Evolutionary conservation across 2,113 vertebrate species (phyloP).

Genomic region (Laterallus jamaicensis): DNA sequence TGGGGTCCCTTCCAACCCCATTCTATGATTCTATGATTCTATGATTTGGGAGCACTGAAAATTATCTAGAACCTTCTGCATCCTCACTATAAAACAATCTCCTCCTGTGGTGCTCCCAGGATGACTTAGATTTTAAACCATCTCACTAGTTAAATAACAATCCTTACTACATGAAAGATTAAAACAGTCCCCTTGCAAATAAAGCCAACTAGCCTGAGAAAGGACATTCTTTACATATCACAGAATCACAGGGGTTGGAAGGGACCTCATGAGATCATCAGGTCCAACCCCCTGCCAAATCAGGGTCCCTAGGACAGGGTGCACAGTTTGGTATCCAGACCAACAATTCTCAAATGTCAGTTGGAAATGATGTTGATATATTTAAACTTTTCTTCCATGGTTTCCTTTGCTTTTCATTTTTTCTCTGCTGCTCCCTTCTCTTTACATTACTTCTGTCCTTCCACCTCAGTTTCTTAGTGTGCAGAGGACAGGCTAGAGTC

Average conservation of each 20-base stretch:
- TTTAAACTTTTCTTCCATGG: background rate
- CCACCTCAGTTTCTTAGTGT: background rate
- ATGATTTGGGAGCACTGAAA: background rate
- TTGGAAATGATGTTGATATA: background rate
- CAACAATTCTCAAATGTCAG: no score
- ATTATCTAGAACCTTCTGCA: background rate
- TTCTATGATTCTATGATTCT: no score
- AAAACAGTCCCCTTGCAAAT: background rate
- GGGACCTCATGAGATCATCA: no score
- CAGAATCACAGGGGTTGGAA: no score
- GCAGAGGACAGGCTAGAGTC: background rate
- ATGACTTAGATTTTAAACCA: background rate
- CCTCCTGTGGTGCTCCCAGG: background rate
- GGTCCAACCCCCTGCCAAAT: no score
- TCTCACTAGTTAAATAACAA: background rate
- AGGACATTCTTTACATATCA: background rate
- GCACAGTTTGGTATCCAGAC: no score
- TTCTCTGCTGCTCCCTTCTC: background rate
- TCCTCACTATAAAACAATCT: background rate
- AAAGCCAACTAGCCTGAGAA: background rate
- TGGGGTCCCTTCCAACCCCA: no score
- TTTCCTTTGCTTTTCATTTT: background rate
- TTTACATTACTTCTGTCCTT: background rate
- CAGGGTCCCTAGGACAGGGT: no score
- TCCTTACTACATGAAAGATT: background rate